These are phyloP conservation scores for Seira musarum DNA, from an alignment of 2,888 invertebrate genomes.

Conservation along the genomic window DNA sequence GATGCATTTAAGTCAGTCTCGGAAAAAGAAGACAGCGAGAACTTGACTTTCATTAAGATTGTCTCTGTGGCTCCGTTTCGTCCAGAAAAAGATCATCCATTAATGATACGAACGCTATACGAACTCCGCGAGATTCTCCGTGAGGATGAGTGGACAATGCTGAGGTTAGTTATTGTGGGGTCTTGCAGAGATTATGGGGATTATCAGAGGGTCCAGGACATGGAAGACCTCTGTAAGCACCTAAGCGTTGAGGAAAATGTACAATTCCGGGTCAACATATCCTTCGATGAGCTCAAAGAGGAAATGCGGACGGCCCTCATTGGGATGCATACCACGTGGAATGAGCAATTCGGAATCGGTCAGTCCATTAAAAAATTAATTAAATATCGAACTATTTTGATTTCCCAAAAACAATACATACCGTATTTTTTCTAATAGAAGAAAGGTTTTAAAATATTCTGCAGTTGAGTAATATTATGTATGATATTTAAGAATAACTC, in stretches of 20 bases:
- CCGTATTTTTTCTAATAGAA: background rate
- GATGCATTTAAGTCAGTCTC: constrained; percentile 74
- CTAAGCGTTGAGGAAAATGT: constrained; percentile 88
- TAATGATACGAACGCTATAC: constrained; percentile 90
- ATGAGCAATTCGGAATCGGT: constrained; percentile 99
- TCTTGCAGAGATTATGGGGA: constrained; percentile 92
- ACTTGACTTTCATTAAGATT: constrained; percentile 76
- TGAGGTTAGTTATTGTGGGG: constrained; percentile 87
- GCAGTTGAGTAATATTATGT: no score
- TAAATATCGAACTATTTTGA: background rate
- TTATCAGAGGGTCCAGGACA: constrained; percentile 83
- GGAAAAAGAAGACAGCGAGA: constrained; percentile 71
- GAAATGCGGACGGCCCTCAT: constrained; percentile 80
- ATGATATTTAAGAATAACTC: no score
- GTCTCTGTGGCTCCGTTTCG: constrained; percentile 96
- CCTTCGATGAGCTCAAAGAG: constrained; percentile 84
- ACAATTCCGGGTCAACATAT: constrained; percentile 90
- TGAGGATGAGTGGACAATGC: constrained; percentile 81
- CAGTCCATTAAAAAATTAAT: constrained; percentile 68
- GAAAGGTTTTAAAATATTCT: no score
- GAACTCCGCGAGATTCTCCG: constrained; percentile 84
- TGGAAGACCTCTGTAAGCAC: constrained; percentile 86
- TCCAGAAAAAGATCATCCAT: constrained; percentile 97
- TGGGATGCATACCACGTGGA: constrained; percentile 98
- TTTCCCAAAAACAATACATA: background rate